Conservation (phyloP, 2,113 vertebrate species). For the Eudyptes chrysolophus region DNA sequence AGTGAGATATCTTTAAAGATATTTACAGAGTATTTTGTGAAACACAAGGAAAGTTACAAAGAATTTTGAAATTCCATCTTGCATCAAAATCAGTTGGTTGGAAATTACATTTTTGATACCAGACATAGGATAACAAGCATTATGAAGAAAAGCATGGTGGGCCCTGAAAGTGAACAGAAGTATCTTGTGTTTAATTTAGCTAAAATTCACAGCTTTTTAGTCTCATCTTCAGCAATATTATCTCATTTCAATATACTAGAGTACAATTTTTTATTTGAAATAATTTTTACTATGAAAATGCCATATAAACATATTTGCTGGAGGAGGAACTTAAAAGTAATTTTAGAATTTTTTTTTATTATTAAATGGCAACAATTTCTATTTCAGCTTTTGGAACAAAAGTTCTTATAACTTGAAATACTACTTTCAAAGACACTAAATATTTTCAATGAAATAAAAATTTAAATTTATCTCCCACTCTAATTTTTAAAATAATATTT, state of each 20-base stretch:
- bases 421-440: background rate
- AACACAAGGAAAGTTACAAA: background rate
- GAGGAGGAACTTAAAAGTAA: background rate
- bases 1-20: background rate
- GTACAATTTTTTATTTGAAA: background rate
- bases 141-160: background rate
- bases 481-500: background rate
- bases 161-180: background rate
- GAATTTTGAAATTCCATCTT: background rate
- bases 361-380: background rate
- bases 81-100: background rate
- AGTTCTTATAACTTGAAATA: background rate
- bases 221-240: background rate
- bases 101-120: background rate
- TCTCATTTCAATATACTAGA: background rate
- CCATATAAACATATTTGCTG: background rate
- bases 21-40: background rate
- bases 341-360: background rate
- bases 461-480: accelerated
- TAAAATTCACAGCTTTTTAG: background rate
- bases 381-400: background rate
- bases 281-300: background rate
- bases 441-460: background rate
- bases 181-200: background rate
- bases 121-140: background rate